Evolutionary conservation across 2,797 vertebrate species (phyloP), one percentile per base, ranked within the genome.

Genomic region (Galagoides demidoff): DNA sequence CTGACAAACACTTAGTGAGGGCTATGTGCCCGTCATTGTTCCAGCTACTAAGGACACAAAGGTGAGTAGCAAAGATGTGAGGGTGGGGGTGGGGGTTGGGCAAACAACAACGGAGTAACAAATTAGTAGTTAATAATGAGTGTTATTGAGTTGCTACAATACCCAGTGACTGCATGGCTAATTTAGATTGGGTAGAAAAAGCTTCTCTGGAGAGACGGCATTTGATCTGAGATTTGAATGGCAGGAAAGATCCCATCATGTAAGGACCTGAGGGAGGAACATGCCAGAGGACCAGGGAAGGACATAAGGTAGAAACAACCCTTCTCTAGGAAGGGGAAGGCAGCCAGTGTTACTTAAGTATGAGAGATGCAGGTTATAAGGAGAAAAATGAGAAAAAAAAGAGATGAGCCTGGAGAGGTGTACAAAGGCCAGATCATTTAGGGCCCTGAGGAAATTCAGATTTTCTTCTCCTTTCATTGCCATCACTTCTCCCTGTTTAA

Each of bases 221-320:
- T 81, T 81, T 85, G 85, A 95, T 57, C 39, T 94, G n/a, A 81
- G 64, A 71, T 45, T 20, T 84, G 27, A 82, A 57, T 57, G 49
- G 63, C 5, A 94, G 74, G 20, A 59, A 90, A 61, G 94, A 85
- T 63, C 19, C 34, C 34, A 91, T 66, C 17, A 52, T 5, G 66
- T 27, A 86, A 83, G 94, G 31, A 31, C 11, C 8, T 3, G 22
- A 77, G 49, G 27, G 57, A 82, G 74, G 76, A 90, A 89, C 4
- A 74, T 13, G 68, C 6, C 5, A 39, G n/a, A 83, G 22, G 37
- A 43, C 37, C 31, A 19, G 2, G 7, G 27, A 94, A 77, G 66
- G 43, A 17, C 17, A 11, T 19, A 25, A 59, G 16, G 19, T 43
- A 90, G 71, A 27, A 74, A 27, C 1, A 27, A 81, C 19, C 25